These are phyloP conservation scores for Antechinus flavipes DNA, from an alignment of 2,113 vertebrate species.

Conservation along the genomic window DNA sequence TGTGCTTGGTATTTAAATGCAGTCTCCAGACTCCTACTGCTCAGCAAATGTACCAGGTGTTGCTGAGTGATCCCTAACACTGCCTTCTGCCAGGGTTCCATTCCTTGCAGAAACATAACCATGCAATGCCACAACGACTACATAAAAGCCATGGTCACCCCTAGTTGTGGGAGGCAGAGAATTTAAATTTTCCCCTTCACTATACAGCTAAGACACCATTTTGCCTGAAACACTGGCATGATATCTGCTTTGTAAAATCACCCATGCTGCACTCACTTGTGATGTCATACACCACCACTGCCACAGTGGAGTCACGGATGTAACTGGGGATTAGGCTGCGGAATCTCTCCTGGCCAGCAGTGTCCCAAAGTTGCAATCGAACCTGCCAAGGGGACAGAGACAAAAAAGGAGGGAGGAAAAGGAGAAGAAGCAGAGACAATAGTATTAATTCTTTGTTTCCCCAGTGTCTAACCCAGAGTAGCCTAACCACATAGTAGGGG, in stretches of 20 bases:
- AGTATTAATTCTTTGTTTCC: neutral
- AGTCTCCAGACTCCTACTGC: neutral
- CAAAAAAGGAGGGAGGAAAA: neutral
- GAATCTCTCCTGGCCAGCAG: slow-evolving; percentile 95
- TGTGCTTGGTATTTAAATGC: neutral
- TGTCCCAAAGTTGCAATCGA: slow-evolving; percentile 96
- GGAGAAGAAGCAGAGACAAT: neutral
- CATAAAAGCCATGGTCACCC: neutral
- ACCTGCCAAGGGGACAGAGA: slow-evolving; percentile 83
- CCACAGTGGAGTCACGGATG: slow-evolving; percentile 95
- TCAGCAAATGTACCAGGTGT: slow-evolving; percentile 1
- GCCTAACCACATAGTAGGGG: neutral
- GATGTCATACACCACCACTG: slow-evolving; percentile 96
- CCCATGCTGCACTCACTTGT: slow-evolving; percentile 88
- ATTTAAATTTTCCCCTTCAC: neutral
- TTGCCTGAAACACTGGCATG: neutral
- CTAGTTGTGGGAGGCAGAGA: neutral
- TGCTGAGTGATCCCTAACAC: slow-evolving; percentile 3
- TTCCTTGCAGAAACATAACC: neutral
- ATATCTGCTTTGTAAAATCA: neutral
- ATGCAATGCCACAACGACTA: neutral
- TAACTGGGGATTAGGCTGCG: slow-evolving; percentile 96
- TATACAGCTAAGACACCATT: neutral
- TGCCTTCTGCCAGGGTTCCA: neutral
- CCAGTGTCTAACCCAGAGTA: neutral